These are phyloP conservation scores for Pecten maximus DNA, from an alignment of 2,888 invertebrate species.

Conservation along the genomic window DNA sequence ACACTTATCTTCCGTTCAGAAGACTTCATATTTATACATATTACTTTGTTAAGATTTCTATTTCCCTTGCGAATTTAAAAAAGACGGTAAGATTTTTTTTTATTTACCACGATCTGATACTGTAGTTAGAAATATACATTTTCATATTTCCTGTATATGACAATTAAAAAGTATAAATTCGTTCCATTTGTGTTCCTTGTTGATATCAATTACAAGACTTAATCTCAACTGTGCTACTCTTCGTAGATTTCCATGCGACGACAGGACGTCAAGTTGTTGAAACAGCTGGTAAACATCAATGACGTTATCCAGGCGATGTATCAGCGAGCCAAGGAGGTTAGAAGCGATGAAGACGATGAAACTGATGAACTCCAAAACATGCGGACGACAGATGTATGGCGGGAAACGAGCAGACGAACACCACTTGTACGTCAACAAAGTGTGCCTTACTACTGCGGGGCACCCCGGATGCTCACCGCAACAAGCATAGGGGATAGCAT, in stretches of 20 bases:
- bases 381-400: conserved; percentile 40
- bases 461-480: conserved; percentile 19
- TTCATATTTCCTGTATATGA: too few species aligned
- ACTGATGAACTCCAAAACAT: conserved; percentile 46
- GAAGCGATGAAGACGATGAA: conserved; percentile 23
- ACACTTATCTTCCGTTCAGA: too few species aligned
- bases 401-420: conserved; percentile 41
- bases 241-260: conserved; percentile 40
- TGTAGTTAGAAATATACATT: not conserved
- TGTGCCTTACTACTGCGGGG: conserved; percentile 49
- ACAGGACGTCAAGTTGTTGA: conserved; percentile 49
- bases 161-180: too few species aligned
- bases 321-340: conserved; percentile 40
- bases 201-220: not conserved
- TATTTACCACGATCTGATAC: not conserved
- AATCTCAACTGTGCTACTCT: not conserved
- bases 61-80: too few species aligned
- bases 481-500: conserved; percentile 51
- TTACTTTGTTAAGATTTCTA: too few species aligned
- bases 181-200: not conserved
- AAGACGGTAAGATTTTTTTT: too few species aligned
- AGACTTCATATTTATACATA: too few species aligned
- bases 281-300: conserved; percentile 50
- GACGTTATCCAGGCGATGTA: conserved; percentile 53
- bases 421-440: conserved; percentile 56